These are phyloP conservation scores for Tachysurus vachellii DNA, from an alignment of 2,113 vertebrate species.

Conservation along the genomic window DNA sequence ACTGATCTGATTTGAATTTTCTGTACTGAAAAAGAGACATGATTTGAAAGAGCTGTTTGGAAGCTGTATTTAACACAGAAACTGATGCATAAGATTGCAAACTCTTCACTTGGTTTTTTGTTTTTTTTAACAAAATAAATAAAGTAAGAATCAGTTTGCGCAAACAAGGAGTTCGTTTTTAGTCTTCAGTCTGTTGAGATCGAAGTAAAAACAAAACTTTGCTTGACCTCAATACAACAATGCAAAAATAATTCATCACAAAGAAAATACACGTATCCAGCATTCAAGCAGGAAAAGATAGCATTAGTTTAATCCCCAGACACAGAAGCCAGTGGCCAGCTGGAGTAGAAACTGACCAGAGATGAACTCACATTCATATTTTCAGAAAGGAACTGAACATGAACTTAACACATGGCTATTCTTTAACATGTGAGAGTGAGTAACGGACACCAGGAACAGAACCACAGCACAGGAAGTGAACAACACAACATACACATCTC, in stretches of 20 bases:
- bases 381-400: constrained; percentile 55
- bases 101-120: not conserved
- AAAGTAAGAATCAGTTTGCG: not conserved
- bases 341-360: constrained; percentile 23
- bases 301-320: not conserved
- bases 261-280: not conserved
- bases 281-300: not conserved
- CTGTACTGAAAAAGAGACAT: not conserved
- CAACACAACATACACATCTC: constrained; percentile 48
- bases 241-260: not conserved
- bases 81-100: not conserved
- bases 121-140: not conserved
- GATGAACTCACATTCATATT: constrained; percentile 30
- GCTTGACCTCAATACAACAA: not conserved
- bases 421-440: constrained; percentile 42
- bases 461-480: constrained; percentile 61
- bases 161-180: not conserved
- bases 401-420: constrained; percentile 39
- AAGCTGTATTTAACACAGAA: not conserved
- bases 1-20: constrained; percentile 1
- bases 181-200: not conserved
- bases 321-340: not conserved
- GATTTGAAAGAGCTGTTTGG: not conserved
- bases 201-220: not conserved
- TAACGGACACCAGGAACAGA: constrained; percentile 47